Percentiles rank a stretch among this genome's conserved stretches.
Evolutionary conservation across 2,113 vertebrate species (phyloP).

Genomic region (Aphelocoma coerulescens): DNA sequence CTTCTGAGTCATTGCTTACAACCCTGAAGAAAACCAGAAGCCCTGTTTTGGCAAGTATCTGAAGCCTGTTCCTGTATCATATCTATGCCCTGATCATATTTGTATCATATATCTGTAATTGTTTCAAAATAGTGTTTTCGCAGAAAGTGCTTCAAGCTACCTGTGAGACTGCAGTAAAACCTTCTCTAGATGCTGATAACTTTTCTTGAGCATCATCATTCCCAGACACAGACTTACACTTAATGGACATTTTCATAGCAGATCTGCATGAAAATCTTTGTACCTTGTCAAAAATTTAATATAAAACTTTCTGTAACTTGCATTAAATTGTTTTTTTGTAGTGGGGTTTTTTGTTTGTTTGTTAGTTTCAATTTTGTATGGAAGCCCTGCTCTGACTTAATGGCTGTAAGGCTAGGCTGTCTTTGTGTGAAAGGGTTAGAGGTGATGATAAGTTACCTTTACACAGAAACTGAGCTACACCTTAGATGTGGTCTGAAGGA

Average conservation of each 20-base stretch:
- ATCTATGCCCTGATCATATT: background rate
- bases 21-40: background rate
- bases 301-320: background rate
- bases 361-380: background rate
- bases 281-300: background rate
- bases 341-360: background rate
- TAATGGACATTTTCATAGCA: background rate
- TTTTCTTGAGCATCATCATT: background rate
- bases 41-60: background rate
- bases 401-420: background rate
- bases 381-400: background rate
- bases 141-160: background rate
- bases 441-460: background rate
- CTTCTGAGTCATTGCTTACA: background rate
- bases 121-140: background rate
- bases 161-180: background rate
- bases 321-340: background rate
- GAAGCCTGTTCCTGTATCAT: background rate
- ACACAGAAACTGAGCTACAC: background rate
- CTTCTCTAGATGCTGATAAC: background rate
- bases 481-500: background rate
- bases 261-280: background rate
- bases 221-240: background rate
- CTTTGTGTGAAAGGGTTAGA: background rate
- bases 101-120: background rate